Base-by-base conservation (phyloP, 2,113 vertebrate species). In the Planiliza haematocheilus region DNA sequence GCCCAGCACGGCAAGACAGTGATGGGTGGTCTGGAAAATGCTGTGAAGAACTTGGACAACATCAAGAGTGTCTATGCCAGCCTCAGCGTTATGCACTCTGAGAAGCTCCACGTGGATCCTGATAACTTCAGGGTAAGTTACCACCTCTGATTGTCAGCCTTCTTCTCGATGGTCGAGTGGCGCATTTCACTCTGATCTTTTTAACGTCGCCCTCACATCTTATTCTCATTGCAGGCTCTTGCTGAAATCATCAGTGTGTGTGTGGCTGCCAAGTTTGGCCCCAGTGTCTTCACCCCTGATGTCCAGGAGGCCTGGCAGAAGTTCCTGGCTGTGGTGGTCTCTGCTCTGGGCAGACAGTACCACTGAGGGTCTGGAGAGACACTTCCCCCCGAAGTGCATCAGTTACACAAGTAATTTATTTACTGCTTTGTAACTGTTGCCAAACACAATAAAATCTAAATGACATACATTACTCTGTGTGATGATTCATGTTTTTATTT, bases 91-190 rank as follows among this genome's bases (percentile, higher is more conserved):
- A 91, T 92, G 82, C 96, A 97, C 14, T 95, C 95, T 20, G 94
- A 95, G 81, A 80, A 94, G 70, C 93, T 97, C 45, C 92, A 93
- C 9, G 95, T 97, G 65, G 95, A 97, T 76, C 95, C 96, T 0
- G 95, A 95, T 36, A 97, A 96, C 94, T 97, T 97, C 91, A 94
- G 90, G 91, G 95, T 85, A 65, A 0, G 76, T 56, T 0, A 8
- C 10, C 18, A 50, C 24, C 24, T 30, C 41, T 24, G 10, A 24
- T 30, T 30, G 24, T 30, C 24, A 30, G 3, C 24, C 24, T 30
- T 30, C 24, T 30, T 30, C 24, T 30, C 24, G 24, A 30, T 30
- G 24, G 24, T 30, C 24, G 2, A 30, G 24, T 30, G 24, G 24
- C 24, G 24, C 24, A 5, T 30, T 30, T 30, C 24, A 30, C 5